Percentiles rank a stretch among this genome's conserved stretches.
phyloP scores from a whole-genome alignment of 2,888 invertebrate genomes.

The Drosophila nr. medialis region DNA sequence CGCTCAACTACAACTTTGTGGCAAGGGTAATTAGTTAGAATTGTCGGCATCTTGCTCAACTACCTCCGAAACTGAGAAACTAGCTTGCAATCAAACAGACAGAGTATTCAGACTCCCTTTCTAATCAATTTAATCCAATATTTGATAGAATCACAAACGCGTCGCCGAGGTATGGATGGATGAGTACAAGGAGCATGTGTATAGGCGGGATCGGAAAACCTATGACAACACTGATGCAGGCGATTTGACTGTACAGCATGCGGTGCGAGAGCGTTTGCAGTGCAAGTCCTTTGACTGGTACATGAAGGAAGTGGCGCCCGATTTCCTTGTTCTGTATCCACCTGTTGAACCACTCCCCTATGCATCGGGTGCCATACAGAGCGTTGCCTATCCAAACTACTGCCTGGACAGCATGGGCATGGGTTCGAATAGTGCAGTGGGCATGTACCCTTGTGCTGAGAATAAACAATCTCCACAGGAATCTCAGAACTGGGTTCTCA shows the following conservation, averaged over 20 bases:
- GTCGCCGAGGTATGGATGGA: slow-evolving; percentile 99
- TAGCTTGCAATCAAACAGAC: too few relatives aligned
- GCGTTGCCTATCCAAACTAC: slow-evolving; percentile 87
- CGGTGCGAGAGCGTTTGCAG: slow-evolving; percentile 89
- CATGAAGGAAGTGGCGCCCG: slow-evolving; percentile 96
- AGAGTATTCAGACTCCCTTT: neutral
- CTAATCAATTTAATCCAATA: slow-evolving; percentile 13
- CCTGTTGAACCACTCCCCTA: slow-evolving; percentile 92
- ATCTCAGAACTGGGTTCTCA: slow-evolving; percentile 80
- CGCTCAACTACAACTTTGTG: slow-evolving; percentile 90
- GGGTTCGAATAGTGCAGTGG: slow-evolving; percentile 79
- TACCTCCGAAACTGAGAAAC: neutral
- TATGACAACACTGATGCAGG: slow-evolving; percentile 92
- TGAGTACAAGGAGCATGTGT: slow-evolving; percentile 95
- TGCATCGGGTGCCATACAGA: slow-evolving; percentile 91
- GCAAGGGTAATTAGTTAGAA: slow-evolving; percentile 56
- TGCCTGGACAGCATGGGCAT: slow-evolving; percentile 90
- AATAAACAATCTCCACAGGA: slow-evolving; percentile 70
- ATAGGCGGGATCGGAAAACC: slow-evolving; percentile 90
- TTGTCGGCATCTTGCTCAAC: neutral
- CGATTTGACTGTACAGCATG: slow-evolving; percentile 91
- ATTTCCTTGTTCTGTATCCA: slow-evolving; percentile 94
- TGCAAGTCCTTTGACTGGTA: slow-evolving; percentile 98
- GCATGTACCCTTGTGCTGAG: slow-evolving; percentile 77
- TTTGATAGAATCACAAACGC: slow-evolving; percentile 92